Evolutionary conservation across 1,140 invertebrate genomes (phyloP).

Genomic region (Musca domestica): DNA sequence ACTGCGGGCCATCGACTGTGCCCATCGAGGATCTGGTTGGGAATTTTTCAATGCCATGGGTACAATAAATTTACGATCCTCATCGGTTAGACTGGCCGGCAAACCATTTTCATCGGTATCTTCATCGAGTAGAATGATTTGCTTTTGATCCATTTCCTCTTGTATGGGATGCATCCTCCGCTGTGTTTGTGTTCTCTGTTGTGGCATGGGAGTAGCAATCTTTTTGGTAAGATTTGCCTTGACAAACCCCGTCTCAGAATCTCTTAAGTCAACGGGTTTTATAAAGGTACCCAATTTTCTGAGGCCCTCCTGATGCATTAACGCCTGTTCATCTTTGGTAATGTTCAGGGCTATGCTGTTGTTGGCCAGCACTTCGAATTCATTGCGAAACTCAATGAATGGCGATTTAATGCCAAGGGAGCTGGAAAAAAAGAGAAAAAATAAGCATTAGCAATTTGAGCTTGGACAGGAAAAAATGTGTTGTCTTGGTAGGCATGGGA

Average conservation of each 20-base stretch:
- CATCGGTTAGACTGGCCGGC: constrained; percentile 44
- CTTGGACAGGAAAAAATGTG: no score
- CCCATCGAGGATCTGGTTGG: constrained; percentile 36
- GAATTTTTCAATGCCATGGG: constrained; percentile 51
- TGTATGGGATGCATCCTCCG: constrained; percentile 43
- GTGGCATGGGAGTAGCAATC: constrained; percentile 30
- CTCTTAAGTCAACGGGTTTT: constrained; percentile 48
- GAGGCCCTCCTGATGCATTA: constrained; percentile 49
- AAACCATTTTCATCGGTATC: constrained; percentile 48
- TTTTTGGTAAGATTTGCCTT: constrained; percentile 46
- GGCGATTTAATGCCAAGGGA: constrained; percentile 49
- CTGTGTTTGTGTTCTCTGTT: constrained; percentile 27
- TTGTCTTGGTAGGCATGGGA: no score
- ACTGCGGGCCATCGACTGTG: constrained; percentile 10
- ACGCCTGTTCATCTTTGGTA: constrained; percentile 48
- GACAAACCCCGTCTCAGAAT: constrained; percentile 46
- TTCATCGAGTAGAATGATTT: constrained; percentile 50
- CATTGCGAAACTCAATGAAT: constrained; percentile 48
- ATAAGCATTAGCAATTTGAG: no score
- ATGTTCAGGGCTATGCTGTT: constrained; percentile 49
- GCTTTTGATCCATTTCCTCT: constrained; percentile 52
- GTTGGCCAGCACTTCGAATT: constrained; percentile 46
- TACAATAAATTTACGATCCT: constrained; percentile 51
- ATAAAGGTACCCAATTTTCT: constrained; percentile 50
- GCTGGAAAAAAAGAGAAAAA: constrained; percentile 33